Evolutionary conservation across 2,797 vertebrate genomes (phyloP).

Genomic region (Ispidina lecontei): DNA sequence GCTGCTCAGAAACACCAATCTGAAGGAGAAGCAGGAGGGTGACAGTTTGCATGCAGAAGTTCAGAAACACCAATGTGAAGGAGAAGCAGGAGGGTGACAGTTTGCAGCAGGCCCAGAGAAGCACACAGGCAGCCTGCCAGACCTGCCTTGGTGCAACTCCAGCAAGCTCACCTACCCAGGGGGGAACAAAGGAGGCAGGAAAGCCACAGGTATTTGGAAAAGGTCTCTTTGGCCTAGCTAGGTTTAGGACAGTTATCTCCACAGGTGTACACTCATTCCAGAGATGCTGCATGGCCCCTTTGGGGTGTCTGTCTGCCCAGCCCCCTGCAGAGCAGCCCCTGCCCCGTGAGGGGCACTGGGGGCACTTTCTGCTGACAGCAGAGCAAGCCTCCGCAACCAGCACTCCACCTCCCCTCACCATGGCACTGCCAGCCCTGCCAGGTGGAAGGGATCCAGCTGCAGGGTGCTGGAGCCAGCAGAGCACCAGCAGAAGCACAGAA

Average conservation of each 20-base stretch:
- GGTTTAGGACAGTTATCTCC: too few species aligned
- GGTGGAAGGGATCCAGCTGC: neutral
- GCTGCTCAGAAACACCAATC: neutral
- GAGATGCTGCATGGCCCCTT: too few species aligned
- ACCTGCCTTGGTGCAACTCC: neutral
- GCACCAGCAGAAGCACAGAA: too few species aligned
- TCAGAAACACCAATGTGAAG: neutral
- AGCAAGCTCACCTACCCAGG: neutral
- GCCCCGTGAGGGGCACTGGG: accelerated
- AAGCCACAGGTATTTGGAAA: neutral
- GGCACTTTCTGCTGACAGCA: neutral
- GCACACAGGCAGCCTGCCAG: neutral
- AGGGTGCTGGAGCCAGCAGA: neutral
- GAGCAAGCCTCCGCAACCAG: accelerated
- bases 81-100: neutral
- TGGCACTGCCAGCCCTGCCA: neutral
- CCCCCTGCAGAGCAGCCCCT: neutral
- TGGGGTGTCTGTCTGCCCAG: neutral
- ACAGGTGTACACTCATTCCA: too few species aligned
- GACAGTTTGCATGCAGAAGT: neutral
- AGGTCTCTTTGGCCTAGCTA: too few species aligned
- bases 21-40: neutral
- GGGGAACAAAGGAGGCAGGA: neutral
- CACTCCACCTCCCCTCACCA: neutral
- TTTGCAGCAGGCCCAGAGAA: neutral